Base-by-base conservation (phyloP, 2,797 vertebrate genomes). In the Syngnathus rostellatus region DNA sequence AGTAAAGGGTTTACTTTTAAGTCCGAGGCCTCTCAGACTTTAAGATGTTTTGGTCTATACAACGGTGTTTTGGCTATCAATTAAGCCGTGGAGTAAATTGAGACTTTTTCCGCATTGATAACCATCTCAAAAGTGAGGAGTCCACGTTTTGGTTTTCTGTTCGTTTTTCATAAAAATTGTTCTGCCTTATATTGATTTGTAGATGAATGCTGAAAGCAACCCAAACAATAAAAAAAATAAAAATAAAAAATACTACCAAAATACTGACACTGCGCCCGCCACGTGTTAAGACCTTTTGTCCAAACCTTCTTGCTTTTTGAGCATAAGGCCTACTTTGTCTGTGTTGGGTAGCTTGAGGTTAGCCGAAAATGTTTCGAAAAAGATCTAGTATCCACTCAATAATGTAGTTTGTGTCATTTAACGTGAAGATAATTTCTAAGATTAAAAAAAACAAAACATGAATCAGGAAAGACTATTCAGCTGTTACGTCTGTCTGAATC, bases 1-100 rank as follows among this genome's bases (percentile, higher is more conserved):
- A 79, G 72, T 77, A 68, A 60, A 64, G 62, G 69, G 81, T 75
- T 77, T 59, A 75, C 40, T 66, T 72, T 66, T 66, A 58, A 72
- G 61, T 59, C 75, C 59, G 16, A 67, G 54, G 48, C 66, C 65
- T 70, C 43, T 79, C 46, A 67, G 21, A 38, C 57, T 74, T 75
- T 64, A 23, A 69, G 59, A 70, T 37, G 61, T 71, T 60, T 68
- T 61, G 19, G 53, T 62, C 39, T 76, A 62, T 67, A 12, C 62
- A 66, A 69, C 43, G 37, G 51, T 40, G 45, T 67, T 64, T 43
- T 67, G 72, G 67, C 68, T 65, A 50, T 64, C 39, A 66, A 59
- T 59, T 43, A 62, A 23, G 64, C 41, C 41, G 21, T 25, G 61
- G 63, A 39, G 50, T 41, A 31, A 25, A 57, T 50, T 57, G 23